A percentile compares a stretch with the other conserved stretches of the same genome.
Evolutionary conservation across 2,797 vertebrate species (phyloP).

Genomic region (Siniperca scherzeri): DNA sequence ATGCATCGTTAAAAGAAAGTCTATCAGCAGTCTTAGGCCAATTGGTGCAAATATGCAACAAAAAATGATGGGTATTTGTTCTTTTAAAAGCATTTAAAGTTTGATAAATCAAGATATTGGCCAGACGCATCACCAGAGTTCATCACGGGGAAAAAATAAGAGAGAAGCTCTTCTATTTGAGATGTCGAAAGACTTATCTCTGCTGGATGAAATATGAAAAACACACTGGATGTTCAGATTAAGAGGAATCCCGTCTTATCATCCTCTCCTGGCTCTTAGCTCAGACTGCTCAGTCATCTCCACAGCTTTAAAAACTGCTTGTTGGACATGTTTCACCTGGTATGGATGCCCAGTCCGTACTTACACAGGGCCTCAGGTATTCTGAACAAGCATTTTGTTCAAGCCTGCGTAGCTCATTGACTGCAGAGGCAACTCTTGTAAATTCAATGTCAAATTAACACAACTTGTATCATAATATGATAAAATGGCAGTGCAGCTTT

Average conservation of each 20-base stretch:
- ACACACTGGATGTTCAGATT: background rate
- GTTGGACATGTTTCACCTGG: slow-evolving; percentile 4
- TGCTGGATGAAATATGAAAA: too few species aligned
- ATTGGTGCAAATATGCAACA: too few species aligned
- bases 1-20: too few species aligned
- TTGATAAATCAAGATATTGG: too few species aligned
- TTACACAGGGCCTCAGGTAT: background rate
- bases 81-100: too few species aligned
- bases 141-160: background rate
- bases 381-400: background rate
- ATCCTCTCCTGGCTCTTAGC: background rate
- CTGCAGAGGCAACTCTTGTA: background rate
- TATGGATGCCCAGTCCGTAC: background rate
- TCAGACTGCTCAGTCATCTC: background rate
- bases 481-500: background rate
- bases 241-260: background rate
- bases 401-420: background rate
- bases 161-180: background rate
- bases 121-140: background rate
- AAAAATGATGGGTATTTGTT: too few species aligned
- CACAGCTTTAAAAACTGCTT: background rate
- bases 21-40: too few species aligned
- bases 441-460: background rate
- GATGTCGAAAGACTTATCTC: background rate
- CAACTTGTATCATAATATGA: background rate